These are phyloP conservation scores for Malthinus seriepunctatus DNA, from an alignment of 2,888 invertebrate species.

Conservation along the genomic window DNA sequence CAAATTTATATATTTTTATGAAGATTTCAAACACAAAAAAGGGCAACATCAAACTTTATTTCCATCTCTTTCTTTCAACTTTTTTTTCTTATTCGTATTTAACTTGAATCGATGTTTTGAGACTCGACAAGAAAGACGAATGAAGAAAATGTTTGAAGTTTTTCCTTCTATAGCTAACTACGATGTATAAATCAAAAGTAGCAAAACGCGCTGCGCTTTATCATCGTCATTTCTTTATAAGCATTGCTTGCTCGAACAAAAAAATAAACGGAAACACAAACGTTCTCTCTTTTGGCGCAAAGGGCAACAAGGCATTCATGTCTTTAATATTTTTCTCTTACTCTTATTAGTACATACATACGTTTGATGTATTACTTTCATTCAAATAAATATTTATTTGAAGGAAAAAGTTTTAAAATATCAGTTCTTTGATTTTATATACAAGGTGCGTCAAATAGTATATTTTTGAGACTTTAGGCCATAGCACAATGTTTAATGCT, in stretches of 20 bases:
- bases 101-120: constrained; percentile 10
- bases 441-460: too few species aligned
- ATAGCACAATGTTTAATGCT: too few species aligned
- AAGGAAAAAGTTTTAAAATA: too few species aligned
- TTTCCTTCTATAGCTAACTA: constrained; percentile 20
- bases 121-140: constrained; percentile 6
- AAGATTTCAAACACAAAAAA: neutral
- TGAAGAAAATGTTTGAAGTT: constrained; percentile 25
- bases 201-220: constrained; percentile 27
- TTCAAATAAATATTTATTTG: neutral
- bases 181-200: constrained; percentile 30
- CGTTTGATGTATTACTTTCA: constrained; percentile 28
- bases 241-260: constrained; percentile 26
- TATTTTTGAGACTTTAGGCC: too few species aligned
- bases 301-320: constrained; percentile 24
- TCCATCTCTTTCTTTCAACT: neutral
- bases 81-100: constrained; percentile 6
- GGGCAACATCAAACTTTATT: too few species aligned
- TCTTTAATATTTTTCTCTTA: constrained; percentile 25
- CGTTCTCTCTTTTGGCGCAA: constrained; percentile 7
- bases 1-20: constrained; percentile 11
- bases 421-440: too few species aligned
- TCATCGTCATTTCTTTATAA: constrained; percentile 32
- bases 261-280: constrained; percentile 21
- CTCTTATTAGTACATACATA: constrained; percentile 22